Evolutionary conservation across 2,888 invertebrate species (phyloP).

Genomic region (Ligdia adustata): DNA sequence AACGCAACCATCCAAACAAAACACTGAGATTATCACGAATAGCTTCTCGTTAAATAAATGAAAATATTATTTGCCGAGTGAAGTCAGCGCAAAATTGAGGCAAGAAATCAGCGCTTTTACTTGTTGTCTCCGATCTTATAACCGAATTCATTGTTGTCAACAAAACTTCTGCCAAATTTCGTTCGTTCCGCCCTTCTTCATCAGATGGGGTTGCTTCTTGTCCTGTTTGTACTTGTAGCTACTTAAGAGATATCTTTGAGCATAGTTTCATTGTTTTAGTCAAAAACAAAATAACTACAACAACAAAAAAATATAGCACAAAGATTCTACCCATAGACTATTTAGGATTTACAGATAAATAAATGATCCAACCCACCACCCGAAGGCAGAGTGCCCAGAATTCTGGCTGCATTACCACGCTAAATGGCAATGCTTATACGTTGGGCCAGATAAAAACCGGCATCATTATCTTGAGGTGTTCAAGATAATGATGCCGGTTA

Average conservation of each 20-base stretch:
- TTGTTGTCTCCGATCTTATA: conserved; percentile 25
- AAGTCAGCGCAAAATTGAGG: conserved; percentile 24
- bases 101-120: conserved; percentile 13
- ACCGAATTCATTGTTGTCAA: conserved; percentile 21
- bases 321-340: too few species aligned
- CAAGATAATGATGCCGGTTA: too few species aligned
- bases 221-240: conserved; percentile 1
- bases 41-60: conserved; percentile 14
- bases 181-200: conserved; percentile 11
- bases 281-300: too few species aligned
- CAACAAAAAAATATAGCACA: too few species aligned
- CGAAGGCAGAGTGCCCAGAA: too few species aligned
- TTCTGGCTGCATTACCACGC: too few species aligned
- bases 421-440: too few species aligned
- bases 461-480: too few species aligned
- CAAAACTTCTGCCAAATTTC: conserved; percentile 12
- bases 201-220: conserved; percentile 17
- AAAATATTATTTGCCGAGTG: conserved; percentile 17
- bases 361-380: too few species aligned
- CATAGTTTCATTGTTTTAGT: neutral
- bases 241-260: neutral
- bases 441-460: too few species aligned
- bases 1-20: neutral
- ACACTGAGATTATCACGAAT: conserved; percentile 5
- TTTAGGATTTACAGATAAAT: too few species aligned